Base-by-base conservation (phyloP, 2,797 vertebrate species). In the Labeo calbasu region DNA sequence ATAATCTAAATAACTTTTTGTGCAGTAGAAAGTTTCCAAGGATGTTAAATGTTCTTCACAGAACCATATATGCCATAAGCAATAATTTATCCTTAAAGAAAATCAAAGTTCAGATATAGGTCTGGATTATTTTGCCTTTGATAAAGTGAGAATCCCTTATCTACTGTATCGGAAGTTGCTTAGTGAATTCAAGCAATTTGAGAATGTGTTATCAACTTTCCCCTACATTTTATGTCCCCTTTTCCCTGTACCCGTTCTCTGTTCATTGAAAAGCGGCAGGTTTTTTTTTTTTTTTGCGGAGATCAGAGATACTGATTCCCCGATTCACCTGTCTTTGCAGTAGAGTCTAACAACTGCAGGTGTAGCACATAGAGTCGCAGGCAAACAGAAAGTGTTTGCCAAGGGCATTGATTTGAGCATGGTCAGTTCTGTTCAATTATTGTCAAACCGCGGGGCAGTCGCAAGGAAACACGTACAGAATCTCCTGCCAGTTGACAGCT, bases 341-440 rank as follows among this genome's bases (percentile, higher is more conserved):
- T 63, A 65, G 55, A 57, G 78, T 28, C 68, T 53, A 73, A 71
- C 69, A 84, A 89, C 87, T 88, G 90, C 91, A 92, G 91, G 92
- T 93, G 91, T 89, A 87, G 87, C 88, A 89, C 80, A 86, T 85
- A 87, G 85, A 87, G 86, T 85, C 71, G 50, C 89, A 71, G 89
- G 91, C 89, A 92, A 94, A 94, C 91, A 88, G 79, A 72, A 71
- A 66, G 69, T 94, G 91, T 95, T 95, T 93, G 90, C 92, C 87
- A 85, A 94, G 87, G 89, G 79, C 92, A 93, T 91, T 94, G 94
- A 95, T 94, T 94, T 93, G 91, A 89, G 89, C 88, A 83, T 87
- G 79, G 87, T 84, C 88, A 85, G 89, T 85, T 85, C 86, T 90
- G 90, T 90, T 93, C 88, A 92, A 90, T 92, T 93, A 90, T 91